Conservation (phyloP, 1,140 invertebrate genomes). For the Drosophila navojoa region DNA sequence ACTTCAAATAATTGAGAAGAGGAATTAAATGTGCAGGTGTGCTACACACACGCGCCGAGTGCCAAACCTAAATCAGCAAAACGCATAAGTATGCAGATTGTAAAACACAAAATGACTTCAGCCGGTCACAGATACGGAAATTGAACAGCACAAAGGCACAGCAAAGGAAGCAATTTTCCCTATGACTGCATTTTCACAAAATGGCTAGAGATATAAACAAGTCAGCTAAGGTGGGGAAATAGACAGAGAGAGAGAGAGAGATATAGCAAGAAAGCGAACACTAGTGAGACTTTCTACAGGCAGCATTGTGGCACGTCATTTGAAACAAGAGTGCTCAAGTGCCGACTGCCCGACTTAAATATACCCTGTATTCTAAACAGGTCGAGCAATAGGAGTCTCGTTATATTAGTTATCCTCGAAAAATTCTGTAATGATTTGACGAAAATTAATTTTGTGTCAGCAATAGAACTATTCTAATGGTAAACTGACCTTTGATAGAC, state of each 20-base stretch:
- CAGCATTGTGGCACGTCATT: constrained; percentile 17
- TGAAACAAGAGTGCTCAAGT: neutral
- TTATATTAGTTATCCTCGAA: too few species aligned
- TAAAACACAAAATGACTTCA: constrained; percentile 13
- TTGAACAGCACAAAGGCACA: constrained; percentile 18
- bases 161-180: constrained; percentile 68
- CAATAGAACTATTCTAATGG: too few species aligned
- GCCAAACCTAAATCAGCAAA: constrained; percentile 45
- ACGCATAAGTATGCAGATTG: constrained; percentile 15
- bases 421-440: too few species aligned
- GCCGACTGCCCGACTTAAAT: neutral
- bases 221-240: constrained; percentile 1
- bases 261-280: too few species aligned
- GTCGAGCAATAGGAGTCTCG: too few species aligned
- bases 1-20: constrained; percentile 56
- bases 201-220: constrained; percentile 33
- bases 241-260: constrained; percentile 3
- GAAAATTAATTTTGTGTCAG: too few species aligned
- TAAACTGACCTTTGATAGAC: too few species aligned
- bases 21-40: constrained; percentile 22
- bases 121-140: constrained; percentile 35
- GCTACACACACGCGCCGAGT: constrained; percentile 27
- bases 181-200: constrained; percentile 62
- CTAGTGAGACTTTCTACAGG: too few species aligned
- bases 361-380: neutral